These are phyloP conservation scores for Kobus ellipsiprymnus DNA, from an alignment of 2,113 vertebrate genomes.

Conservation along the genomic window DNA sequence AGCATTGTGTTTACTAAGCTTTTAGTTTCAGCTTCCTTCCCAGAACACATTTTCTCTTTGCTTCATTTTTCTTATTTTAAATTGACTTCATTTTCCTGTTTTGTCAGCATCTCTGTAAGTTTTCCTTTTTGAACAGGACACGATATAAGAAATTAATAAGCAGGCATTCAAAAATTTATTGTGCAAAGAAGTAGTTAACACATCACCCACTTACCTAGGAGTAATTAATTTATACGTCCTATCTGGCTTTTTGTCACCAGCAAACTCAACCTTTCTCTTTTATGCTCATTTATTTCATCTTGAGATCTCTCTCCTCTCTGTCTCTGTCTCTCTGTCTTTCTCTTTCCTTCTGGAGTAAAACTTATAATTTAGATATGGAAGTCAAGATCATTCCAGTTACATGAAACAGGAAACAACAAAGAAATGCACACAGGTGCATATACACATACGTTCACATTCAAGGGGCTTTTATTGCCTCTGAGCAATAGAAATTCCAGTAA, in stretches of 20 bases:
- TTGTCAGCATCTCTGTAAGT: not conserved
- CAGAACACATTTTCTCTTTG: not conserved
- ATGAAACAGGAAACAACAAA: too few relatives aligned
- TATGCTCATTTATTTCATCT: not conserved
- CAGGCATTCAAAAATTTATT: not conserved
- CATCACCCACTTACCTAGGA: too few relatives aligned
- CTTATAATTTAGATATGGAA: not conserved
- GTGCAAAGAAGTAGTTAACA: not conserved
- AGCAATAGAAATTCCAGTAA: not conserved
- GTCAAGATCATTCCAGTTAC: not conserved
- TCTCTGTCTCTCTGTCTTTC: not conserved
- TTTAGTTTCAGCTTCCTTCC: not conserved
- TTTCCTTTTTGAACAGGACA: not conserved
- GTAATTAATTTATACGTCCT: accelerated
- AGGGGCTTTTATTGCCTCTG: not conserved
- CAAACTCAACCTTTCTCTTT: not conserved
- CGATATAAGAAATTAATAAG: not conserved
- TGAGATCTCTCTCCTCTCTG: not conserved
- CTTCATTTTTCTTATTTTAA: not conserved
- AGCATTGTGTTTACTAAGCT: not conserved
- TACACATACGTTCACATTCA: not conserved
- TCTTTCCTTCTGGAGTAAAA: not conserved
- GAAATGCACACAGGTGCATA: not conserved
- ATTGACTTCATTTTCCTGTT: not conserved
- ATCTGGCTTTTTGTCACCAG: not conserved